Base-by-base conservation (phyloP, 2,888 invertebrate species). In the Leptinotarsa peninsularis region DNA sequence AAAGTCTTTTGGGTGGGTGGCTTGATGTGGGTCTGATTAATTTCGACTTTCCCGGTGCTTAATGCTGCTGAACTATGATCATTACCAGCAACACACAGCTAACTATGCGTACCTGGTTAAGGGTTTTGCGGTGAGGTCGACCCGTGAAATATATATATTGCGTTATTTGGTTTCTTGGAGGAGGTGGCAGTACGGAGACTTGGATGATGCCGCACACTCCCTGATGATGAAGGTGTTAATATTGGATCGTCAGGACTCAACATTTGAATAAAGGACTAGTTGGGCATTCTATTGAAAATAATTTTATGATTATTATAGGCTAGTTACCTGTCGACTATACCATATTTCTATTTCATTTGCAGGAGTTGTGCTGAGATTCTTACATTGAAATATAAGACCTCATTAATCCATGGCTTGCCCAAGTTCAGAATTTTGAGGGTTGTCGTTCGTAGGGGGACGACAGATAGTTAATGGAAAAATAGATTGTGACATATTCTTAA, bases 1-100 rank as follows among this genome's bases (percentile, higher is more conserved):
- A 80, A 81, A 81, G 80, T 77, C 79, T 77, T 73, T 69, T 69
- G 63, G 63, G 63, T 77, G 69, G 77, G 78, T 74, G 69, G 70
- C 73, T 76, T 82, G 83, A 84, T 82, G 84, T 83, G 84, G 84
- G 84, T 85, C 82, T 85, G 84, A 85, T 85, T 85, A 85, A 85
- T 85, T 83, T 78, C 78, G 79, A 82, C 78, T 80, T 82, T 82
- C 81, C 81, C 80, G 82, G 83, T 82, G 83, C 79, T 81, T 84
- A 84, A 83, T 83, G 84, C 83, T 77, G 79, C 78, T 78, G 82
- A 85, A 85, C 84, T 85, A 85, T 85, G 85, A 82, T 82, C 82
- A 82, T 85, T 84, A 85, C 78, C 82, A 81, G 78, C 79, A 83
- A 82, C 83, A 82, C 81, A 80, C 81, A 77, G 76, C 80, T 79